Conservation (phyloP, 2,113 vertebrate genomes). For the Menura novaehollandiae region DNA sequence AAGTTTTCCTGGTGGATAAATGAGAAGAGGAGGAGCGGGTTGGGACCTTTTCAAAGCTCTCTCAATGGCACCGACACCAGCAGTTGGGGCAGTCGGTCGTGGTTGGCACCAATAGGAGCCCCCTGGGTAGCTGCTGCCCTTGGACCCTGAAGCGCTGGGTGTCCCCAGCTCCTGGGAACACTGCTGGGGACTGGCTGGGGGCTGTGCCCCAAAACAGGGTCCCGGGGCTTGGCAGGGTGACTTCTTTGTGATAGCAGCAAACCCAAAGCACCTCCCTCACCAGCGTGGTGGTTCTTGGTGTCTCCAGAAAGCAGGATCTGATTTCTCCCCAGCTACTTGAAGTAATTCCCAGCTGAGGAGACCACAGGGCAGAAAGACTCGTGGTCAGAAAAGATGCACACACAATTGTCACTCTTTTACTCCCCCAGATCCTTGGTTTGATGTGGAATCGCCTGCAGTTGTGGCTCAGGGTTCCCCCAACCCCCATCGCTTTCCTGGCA, state of each 20-base stretch:
- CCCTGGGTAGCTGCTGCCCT: rapidly evolving
- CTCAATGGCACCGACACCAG: background rate
- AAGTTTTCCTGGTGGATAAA: background rate
- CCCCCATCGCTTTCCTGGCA: rapidly evolving
- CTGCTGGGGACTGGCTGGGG: background rate
- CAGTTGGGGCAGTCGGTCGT: rapidly evolving
- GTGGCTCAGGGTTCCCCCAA: background rate
- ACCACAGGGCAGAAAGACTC: background rate
- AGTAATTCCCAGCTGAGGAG: background rate
- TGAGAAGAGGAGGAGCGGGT: background rate
- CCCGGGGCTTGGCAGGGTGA: background rate
- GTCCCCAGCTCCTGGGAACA: background rate
- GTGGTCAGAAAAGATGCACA: rapidly evolving
- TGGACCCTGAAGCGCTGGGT: rapidly evolving
- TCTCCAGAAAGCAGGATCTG: background rate
- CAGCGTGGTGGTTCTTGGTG: background rate
- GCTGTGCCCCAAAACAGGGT: background rate
- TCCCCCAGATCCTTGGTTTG: background rate
- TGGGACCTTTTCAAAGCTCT: background rate
- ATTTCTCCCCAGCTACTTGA: rapidly evolving
- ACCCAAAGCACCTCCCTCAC: background rate
- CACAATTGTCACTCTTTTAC: background rate
- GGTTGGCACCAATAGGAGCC: rapidly evolving
- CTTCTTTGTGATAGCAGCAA: background rate
- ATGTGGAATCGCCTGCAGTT: rapidly evolving